phyloP scores from a whole-genome alignment of 2,797 vertebrate species.

The Tolypeutes matacus region DNA sequence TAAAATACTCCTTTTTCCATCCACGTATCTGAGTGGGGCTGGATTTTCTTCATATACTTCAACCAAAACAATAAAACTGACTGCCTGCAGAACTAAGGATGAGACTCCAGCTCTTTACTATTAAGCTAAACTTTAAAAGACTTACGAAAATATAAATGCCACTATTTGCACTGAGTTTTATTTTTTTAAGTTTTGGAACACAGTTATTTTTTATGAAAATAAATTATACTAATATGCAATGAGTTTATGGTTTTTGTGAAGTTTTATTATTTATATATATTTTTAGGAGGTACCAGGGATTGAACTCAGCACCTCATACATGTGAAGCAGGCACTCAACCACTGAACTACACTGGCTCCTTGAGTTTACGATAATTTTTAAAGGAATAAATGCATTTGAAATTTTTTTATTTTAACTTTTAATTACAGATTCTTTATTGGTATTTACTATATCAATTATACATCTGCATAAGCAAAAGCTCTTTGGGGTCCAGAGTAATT shows the following conservation, averaged over 20 bases:
- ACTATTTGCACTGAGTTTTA: background rate
- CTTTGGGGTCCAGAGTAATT: background rate
- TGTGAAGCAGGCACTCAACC: no score
- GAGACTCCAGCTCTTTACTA: background rate
- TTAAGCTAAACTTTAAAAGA: slow-evolving; percentile 2
- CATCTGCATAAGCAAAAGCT: background rate
- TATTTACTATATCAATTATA: no score
- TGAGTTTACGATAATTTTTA: background rate
- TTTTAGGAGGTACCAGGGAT: no score
- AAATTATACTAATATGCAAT: background rate
- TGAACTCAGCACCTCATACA: no score
- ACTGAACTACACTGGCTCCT: no score
- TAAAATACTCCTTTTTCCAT: background rate
- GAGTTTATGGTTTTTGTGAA: background rate
- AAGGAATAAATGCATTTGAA: background rate
- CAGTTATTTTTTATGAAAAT: background rate
- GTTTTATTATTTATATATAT: no score
- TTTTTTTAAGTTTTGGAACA: background rate
- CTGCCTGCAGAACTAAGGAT: background rate
- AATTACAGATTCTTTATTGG: no score
- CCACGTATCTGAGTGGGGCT: background rate
- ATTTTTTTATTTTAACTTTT: background rate
- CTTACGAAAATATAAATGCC: background rate
- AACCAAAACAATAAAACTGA: background rate
- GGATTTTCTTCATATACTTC: background rate